Percentiles rank a stretch among this genome's conserved stretches.
Conservation (phyloP, 2,888 invertebrate species). For the Orthonevra nobilis region DNA sequence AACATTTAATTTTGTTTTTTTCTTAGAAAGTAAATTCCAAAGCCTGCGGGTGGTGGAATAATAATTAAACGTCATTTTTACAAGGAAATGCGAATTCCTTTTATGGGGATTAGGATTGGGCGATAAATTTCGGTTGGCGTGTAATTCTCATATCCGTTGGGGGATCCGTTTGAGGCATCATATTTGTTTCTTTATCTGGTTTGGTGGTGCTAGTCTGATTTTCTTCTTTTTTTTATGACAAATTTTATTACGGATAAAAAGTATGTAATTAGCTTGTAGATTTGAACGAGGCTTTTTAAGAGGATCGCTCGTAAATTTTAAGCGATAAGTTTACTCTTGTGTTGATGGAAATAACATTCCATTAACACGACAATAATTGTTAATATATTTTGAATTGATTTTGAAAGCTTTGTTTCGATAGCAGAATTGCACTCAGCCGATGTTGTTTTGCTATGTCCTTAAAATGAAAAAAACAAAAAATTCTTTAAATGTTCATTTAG, state of each 20-base stretch:
- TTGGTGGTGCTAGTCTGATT: conserved; percentile 47
- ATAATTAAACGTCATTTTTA: conserved; percentile 44
- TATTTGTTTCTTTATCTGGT: neutral
- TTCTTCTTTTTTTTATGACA: conserved; percentile 42
- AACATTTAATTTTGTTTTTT: conserved; percentile 57
- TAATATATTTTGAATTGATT: too few relatives aligned
- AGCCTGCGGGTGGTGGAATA: conserved; percentile 13
- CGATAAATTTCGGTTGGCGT: conserved; percentile 55
- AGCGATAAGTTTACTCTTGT: too few relatives aligned
- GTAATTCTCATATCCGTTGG: conserved; percentile 24
- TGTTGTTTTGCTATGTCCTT: too few relatives aligned
- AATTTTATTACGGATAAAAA: conserved; percentile 20
- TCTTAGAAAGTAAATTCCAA: conserved; percentile 3
- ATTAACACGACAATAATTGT: too few relatives aligned
- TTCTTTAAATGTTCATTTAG: too few relatives aligned
- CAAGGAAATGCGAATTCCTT: conserved; percentile 27
- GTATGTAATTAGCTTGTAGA: conserved; percentile 34
- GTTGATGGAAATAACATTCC: too few relatives aligned
- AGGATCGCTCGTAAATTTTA: too few relatives aligned
- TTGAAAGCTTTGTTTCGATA: too few relatives aligned
- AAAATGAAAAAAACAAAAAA: too few relatives aligned
- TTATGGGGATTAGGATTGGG: conserved; percentile 35
- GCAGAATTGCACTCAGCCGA: too few relatives aligned
- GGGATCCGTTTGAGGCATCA: neutral
- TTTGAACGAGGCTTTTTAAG: too few relatives aligned